These are phyloP conservation scores for Leuciscus waleckii DNA, from an alignment of 2,797 vertebrate genomes.

Conservation along the genomic window DNA sequence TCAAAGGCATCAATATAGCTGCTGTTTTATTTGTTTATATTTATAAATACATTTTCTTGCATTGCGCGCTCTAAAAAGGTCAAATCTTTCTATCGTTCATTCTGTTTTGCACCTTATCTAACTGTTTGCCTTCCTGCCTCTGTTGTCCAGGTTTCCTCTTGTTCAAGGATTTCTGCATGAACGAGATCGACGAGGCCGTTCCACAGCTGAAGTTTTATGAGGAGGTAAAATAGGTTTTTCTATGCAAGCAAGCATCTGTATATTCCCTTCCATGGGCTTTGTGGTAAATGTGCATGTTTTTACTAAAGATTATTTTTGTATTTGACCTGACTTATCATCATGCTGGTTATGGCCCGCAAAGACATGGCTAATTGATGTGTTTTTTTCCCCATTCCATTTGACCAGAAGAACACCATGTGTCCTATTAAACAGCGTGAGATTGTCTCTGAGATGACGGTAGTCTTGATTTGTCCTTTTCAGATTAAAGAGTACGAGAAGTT, in stretches of 20 bases:
- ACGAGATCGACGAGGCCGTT: slow-evolving; percentile 93
- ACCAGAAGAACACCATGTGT: slow-evolving; percentile 17
- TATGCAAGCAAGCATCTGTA: not conserved
- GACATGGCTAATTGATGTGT: not conserved
- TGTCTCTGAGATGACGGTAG: slow-evolving; percentile 33
- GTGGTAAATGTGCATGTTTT: not conserved
- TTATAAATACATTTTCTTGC: not conserved
- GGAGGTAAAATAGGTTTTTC: slow-evolving; percentile 79
- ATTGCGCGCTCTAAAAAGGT: not conserved
- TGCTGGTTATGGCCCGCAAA: not conserved
- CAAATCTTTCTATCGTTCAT: not conserved
- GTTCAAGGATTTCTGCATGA: slow-evolving; percentile 96
- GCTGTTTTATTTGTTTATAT: slow-evolving; percentile 1
- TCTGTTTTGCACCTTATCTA: slow-evolving; percentile 22
- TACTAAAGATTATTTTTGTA: not conserved
- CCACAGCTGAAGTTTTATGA: slow-evolving; percentile 98
- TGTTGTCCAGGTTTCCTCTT: slow-evolving; percentile 89
- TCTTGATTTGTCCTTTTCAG: slow-evolving; percentile 72
- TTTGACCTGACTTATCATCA: slow-evolving; percentile 11
- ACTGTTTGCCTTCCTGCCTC: slow-evolving; percentile 7
- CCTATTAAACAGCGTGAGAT: slow-evolving; percentile 6
- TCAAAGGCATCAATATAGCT: not conserved
- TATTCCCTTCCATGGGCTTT: not conserved
- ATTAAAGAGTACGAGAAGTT: slow-evolving; percentile 98
- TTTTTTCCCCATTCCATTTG: not conserved